Evolutionary conservation across 1,140 invertebrate species (phyloP).

Genomic region (Zaprionus ghesquierei): DNA sequence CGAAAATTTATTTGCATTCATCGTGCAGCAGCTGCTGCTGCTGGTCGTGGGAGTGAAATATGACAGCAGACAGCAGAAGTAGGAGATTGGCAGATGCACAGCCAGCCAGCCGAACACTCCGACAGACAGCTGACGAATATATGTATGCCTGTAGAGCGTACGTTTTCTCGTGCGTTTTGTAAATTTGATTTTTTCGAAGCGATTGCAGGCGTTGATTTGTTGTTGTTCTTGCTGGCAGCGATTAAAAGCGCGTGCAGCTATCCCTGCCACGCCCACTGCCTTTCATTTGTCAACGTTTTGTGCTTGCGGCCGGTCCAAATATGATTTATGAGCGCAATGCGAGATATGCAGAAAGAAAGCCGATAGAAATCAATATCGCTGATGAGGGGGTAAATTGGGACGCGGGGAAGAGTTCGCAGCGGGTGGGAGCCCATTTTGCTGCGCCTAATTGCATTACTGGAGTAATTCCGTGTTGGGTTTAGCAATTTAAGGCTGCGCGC

Average conservation of each 20-base stretch:
- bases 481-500: constrained; percentile 19
- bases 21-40: background rate
- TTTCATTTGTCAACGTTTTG: constrained; percentile 54
- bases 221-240: constrained; percentile 20
- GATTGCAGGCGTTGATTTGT: constrained; percentile 49
- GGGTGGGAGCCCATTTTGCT: constrained; percentile 23
- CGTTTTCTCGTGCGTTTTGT: background rate
- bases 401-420: constrained; percentile 5
- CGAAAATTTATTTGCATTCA: constrained; percentile 29
- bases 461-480: constrained; percentile 28
- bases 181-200: constrained; percentile 18
- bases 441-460: constrained; percentile 48
- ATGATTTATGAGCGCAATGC: constrained; percentile 52
- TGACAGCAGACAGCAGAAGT: background rate
- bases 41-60: constrained; percentile 22
- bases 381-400: background rate
- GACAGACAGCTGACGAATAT: constrained; percentile 17
- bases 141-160: background rate
- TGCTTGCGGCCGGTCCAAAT: constrained; percentile 40
- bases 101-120: background rate
- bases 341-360: constrained; percentile 25
- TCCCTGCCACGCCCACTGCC: constrained; percentile 29
- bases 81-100: constrained; percentile 6
- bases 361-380: constrained; percentile 37
- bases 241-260: constrained; percentile 28